Evolutionary conservation across 1,140 invertebrate genomes (phyloP).

Genomic region (Sarcophaga peregrina): DNA sequence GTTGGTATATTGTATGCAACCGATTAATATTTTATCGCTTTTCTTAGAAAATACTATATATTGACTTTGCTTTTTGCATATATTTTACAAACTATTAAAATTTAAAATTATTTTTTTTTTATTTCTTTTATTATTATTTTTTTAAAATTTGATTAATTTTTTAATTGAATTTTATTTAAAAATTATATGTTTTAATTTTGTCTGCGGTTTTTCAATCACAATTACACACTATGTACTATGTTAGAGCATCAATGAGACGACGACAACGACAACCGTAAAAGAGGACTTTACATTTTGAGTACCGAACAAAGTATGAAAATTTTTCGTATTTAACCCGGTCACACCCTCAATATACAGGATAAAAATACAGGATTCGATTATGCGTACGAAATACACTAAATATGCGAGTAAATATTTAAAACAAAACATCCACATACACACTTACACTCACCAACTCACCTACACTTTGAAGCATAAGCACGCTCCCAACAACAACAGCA

Average conservation of each 20-base stretch:
- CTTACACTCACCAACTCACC: not conserved
- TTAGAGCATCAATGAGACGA: not conserved
- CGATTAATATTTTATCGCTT: not conserved
- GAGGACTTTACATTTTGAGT: constrained; percentile 64
- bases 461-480: not conserved
- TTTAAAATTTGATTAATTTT: no score
- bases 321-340: constrained; percentile 65
- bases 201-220: constrained; percentile 33
- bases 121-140: no score
- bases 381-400: constrained; percentile 41
- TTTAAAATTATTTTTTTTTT: no score
- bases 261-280: constrained; percentile 36
- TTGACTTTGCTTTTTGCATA: not conserved
- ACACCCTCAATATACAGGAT: constrained; percentile 59
- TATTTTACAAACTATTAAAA: not conserved
- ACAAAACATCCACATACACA: not conserved
- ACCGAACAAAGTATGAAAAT: constrained; percentile 66
- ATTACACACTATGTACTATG: constrained; percentile 18
- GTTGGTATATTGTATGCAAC: not conserved
- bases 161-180: no score
- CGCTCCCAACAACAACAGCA: no score
- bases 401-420: constrained; percentile 25
- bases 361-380: constrained; percentile 48
- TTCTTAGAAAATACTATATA: not conserved
- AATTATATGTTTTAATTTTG: no score